Conservation (phyloP, 2,888 invertebrate species). For the Arenicola marina region DNA sequence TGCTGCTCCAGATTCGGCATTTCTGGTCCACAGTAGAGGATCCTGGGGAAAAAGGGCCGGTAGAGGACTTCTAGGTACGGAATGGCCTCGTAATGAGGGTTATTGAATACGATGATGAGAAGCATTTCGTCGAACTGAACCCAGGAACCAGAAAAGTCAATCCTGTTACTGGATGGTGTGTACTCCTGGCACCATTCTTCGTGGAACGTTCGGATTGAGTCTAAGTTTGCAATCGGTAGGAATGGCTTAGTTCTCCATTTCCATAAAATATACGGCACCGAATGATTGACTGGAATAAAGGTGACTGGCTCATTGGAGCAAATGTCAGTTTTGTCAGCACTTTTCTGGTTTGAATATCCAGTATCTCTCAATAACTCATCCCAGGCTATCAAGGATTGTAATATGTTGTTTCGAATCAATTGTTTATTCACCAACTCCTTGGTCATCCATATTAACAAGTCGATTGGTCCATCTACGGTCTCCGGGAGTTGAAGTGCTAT, state of each 20-base stretch:
- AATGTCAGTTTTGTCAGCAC: too few species aligned
- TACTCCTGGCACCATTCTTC: neutral
- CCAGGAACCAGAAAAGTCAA: constrained; percentile 21
- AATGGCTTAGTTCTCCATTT: neutral
- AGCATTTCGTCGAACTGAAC: constrained; percentile 20
- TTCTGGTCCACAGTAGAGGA: constrained; percentile 34
- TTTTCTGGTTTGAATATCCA: too few species aligned
- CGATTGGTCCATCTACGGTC: too few species aligned
- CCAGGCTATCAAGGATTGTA: too few species aligned
- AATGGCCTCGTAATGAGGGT: constrained; percentile 29
- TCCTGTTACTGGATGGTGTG: neutral
- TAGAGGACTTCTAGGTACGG: constrained; percentile 33
- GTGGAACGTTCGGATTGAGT: neutral
- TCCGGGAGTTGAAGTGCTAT: too few species aligned
- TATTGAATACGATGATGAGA: constrained; percentile 30
- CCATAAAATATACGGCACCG: neutral
- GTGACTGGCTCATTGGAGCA: too few species aligned
- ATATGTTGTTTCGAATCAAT: too few species aligned
- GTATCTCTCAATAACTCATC: too few species aligned
- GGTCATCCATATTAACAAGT: too few species aligned
- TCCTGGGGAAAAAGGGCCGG: constrained; percentile 30
- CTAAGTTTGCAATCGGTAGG: neutral
- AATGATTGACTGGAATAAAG: neutral
- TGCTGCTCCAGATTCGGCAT: constrained; percentile 2
- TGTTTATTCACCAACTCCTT: too few species aligned